Base-by-base conservation (phyloP, 1,140 invertebrate species). In the Drepana arcuata region DNA sequence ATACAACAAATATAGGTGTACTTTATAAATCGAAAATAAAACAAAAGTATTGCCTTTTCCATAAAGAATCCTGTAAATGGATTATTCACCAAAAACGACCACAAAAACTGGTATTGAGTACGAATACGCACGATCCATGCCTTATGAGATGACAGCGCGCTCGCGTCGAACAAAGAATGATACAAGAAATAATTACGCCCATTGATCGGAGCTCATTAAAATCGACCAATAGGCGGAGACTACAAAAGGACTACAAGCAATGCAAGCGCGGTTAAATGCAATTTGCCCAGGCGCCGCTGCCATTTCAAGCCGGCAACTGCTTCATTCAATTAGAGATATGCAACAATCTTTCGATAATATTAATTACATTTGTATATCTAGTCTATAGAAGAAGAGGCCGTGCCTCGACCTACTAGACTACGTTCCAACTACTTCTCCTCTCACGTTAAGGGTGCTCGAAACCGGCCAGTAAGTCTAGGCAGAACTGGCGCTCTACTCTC, bases 141-240 rank as follows among this genome's bases (percentile, higher is more conserved):
- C 67, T 55, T 73, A 69, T 54, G 50, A 64, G 64, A 57, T 72
- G 73, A 73, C 71, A 73, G 63, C 49, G 55, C 51, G 59, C 51
- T 67, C 48, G 59, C 69, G 58, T 54, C 51, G 48, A 54, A 62
- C 62, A 74, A 78, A 74, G 73, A 78, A 75, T 71, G 60, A 75
- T 69, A 75, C 71, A 62, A 75, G 63, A 72, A 72, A 79, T 72
- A 79, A 74, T 79, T 75, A 79, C 74, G 74, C 71, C 71, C 71
- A 79, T 75, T 72, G 63, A 75, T 75, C 64, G 61, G 43, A 48
- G 67, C 74, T 75, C 70, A 75, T 75, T 79, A 75, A 68, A 70
- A 67, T 55, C 50, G 43, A 60, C 71, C 74, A 79, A 75, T 79
- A 51, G 59, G 54, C 33, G 48, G 54, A 48, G 24, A 6, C 2